Conservation (phyloP, 2,888 invertebrate genomes). For the Epistrophe eligans region DNA sequence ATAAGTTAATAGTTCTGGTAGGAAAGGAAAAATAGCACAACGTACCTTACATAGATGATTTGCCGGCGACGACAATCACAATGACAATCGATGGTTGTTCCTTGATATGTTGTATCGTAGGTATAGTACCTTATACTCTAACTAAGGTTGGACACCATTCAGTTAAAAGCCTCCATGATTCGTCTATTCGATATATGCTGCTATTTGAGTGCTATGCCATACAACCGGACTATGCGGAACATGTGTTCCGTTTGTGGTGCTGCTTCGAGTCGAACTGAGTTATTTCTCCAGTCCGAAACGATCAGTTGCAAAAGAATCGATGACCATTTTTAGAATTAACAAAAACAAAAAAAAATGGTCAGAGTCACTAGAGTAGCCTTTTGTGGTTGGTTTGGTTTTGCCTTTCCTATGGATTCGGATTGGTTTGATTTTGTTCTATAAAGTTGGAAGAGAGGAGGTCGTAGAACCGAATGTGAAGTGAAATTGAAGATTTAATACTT, state of each 20-base stretch:
- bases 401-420: neutral
- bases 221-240: constrained; percentile 63
- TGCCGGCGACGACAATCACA: constrained; percentile 62
- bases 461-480: constrained; percentile 41
- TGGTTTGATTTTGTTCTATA: constrained; percentile 1
- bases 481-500: constrained; percentile 53
- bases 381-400: constrained; percentile 27
- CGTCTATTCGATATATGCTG: constrained; percentile 12
- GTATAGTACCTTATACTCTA: neutral
- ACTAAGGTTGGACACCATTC: constrained; percentile 19
- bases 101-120: constrained; percentile 35
- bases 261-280: constrained; percentile 49
- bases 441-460: constrained; percentile 29
- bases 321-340: constrained; percentile 55
- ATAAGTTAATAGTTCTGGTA: constrained; percentile 24
- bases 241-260: constrained; percentile 61
- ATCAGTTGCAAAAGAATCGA: constrained; percentile 58
- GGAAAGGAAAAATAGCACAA: constrained; percentile 10
- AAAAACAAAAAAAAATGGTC: constrained; percentile 30
- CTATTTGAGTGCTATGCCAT: neutral
- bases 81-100: constrained; percentile 64
- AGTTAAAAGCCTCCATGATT: neutral
- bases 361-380: constrained; percentile 10
- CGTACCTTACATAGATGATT: constrained; percentile 62
- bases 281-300: constrained; percentile 55